Conservation (phyloP, 1,140 invertebrate genomes). For the Drosophila sturtevanti region DNA sequence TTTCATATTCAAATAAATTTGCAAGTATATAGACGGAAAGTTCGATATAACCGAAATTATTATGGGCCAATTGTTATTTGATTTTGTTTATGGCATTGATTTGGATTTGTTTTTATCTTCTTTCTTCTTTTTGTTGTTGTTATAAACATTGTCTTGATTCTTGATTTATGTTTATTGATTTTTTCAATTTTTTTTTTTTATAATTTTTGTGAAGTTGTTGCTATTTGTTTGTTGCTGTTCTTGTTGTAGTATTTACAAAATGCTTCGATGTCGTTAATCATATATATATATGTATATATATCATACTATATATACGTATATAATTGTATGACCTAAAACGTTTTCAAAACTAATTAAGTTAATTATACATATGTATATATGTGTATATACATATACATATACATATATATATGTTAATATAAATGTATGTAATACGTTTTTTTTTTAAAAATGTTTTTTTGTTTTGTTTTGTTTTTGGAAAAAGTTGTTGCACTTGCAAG, state of each 20-base stretch:
- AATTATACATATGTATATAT: slow-evolving; percentile 63
- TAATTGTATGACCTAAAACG: slow-evolving; percentile 68
- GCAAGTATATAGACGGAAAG: neutral
- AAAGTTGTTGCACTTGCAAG: slow-evolving; percentile 62
- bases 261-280: slow-evolving; percentile 77
- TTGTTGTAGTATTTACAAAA: slow-evolving; percentile 73
- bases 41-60: neutral
- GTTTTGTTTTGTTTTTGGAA: slow-evolving; percentile 54
- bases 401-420: slow-evolving; percentile 64
- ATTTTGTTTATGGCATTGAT: neutral
- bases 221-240: slow-evolving; percentile 33
- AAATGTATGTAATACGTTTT: slow-evolving; percentile 60
- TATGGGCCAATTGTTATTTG: neutral
- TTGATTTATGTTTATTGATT: slow-evolving; percentile 3
- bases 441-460: slow-evolving; percentile 55
- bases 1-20: neutral
- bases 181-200: neutral
- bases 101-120: neutral
- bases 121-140: neutral
- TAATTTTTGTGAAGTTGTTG: slow-evolving; percentile 29
- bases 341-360: slow-evolving; percentile 75
- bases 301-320: slow-evolving; percentile 21
- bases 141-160: slow-evolving; percentile 1
- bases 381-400: slow-evolving; percentile 48
- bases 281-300: slow-evolving; percentile 35